Evolutionary conservation across 2,888 invertebrate genomes (phyloP).

Genomic region (Callosobruchus maculatus): DNA sequence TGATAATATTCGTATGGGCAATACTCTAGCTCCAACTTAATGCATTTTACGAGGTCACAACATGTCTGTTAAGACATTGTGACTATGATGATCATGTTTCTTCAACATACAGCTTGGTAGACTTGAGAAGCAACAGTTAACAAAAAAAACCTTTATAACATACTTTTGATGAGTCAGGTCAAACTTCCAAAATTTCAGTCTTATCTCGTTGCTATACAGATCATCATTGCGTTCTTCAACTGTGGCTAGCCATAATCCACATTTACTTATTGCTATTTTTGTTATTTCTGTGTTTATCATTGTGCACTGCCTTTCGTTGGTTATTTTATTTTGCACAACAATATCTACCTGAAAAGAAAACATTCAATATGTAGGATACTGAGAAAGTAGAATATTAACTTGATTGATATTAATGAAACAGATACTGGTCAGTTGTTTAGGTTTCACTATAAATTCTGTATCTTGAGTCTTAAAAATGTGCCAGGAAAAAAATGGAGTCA

Average conservation of each 20-base stretch:
- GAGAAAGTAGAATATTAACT: background rate
- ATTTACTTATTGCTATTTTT: conserved; percentile 61
- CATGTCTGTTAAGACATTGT: too few species aligned
- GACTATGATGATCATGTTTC: too few species aligned
- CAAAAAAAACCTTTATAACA: conserved; percentile 28
- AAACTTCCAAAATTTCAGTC: conserved; percentile 75
- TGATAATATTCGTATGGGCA: too few species aligned
- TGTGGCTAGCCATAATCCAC: conserved; percentile 72
- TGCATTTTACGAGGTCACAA: too few species aligned
- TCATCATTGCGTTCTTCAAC: conserved; percentile 61
- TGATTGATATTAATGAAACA: too few species aligned
- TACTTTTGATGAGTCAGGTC: conserved; percentile 59
- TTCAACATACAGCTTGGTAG: too few species aligned
- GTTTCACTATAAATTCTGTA: too few species aligned
- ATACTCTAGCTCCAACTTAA: too few species aligned
- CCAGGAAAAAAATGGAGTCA: too few species aligned
- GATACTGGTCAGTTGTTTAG: too few species aligned
- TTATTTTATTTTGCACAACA: conserved; percentile 65
- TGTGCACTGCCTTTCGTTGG: conserved; percentile 57
- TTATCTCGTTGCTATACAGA: conserved; percentile 55
- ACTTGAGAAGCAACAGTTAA: too few species aligned
- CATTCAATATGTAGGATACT: background rate
- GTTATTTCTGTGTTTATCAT: conserved; percentile 65
- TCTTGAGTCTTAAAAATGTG: too few species aligned
- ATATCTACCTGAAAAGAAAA: conserved; percentile 61